Base-by-base conservation (phyloP, 2,113 vertebrate species). In the Pedetes capensis region DNA sequence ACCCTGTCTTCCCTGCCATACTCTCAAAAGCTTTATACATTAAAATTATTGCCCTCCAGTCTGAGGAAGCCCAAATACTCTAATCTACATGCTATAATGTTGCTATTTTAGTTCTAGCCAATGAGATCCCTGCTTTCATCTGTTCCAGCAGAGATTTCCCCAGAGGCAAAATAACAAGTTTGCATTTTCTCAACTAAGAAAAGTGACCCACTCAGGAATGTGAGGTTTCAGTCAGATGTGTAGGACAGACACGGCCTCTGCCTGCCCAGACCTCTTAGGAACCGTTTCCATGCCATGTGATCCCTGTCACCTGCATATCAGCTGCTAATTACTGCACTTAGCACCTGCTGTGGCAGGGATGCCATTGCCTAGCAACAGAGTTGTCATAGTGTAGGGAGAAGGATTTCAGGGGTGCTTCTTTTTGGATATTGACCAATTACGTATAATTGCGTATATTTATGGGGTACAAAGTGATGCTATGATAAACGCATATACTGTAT, bases 101-200 rank as follows among this genome's bases (percentile, higher is more conserved):
- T 64, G 59, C 51, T 42, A 68, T 87, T 87, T 84, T 87, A 13
- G 3, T 69, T 94, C 49, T 17, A 63, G 75, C 75, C 76, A 37
- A 53, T 53, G 34, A 89, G 92, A 37, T 51, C 55, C 12, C 7
- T 51, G 53, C 81, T 94, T 57, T 89, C 89, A 32, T 61, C 76
- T 92, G 39, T 93, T 86, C 72, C 64, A 49, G 6, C 87, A 39
- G 44, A 83, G 23, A 37, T 68, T 84, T 78, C 80, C 89, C 75
- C 66, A 78, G 64, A 87, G 55, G 71, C 80, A 94, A 63, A 83
- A 66, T 51, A 80, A 69, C 76, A 89, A 84, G 76, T 92, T 96
- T 59, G 57, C 63, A 27, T 72, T 72, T 44, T 93, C 72, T 92
- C 55, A 39, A 0, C 44, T 27, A 53, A 47, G 59, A 44, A 85